Percentiles rank a stretch among this genome's conserved stretches.
phyloP scores from a whole-genome alignment of 2,888 invertebrate species.

The Ichneumon xanthorius region DNA sequence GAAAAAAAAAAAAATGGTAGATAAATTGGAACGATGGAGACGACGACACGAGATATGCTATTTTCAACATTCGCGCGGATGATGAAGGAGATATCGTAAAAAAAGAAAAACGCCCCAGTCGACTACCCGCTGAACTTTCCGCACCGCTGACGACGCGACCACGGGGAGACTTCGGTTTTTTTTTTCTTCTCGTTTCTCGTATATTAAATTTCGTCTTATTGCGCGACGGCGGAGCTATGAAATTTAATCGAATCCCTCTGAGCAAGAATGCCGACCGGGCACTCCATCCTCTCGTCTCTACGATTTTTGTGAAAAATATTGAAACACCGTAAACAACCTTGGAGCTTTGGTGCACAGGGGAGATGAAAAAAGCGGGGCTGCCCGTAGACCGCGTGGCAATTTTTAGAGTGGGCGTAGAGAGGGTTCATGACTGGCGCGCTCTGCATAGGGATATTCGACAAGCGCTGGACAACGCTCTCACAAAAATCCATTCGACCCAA shows the following conservation, averaged over 20 bases:
- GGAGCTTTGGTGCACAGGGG: not conserved
- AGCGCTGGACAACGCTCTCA: too few relatives aligned
- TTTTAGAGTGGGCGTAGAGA: too few relatives aligned
- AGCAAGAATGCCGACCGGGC: not conserved
- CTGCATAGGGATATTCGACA: too few relatives aligned
- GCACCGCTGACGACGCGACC: constrained; percentile 1
- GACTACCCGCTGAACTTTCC: not conserved
- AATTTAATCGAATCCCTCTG: constrained; percentile 34
- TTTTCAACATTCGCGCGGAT: not conserved
- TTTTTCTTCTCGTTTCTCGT: constrained; percentile 8
- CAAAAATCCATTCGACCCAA: too few relatives aligned
- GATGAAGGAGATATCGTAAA: not conserved
- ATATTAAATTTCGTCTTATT: constrained; percentile 29
- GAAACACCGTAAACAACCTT: not conserved
- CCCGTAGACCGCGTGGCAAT: too few relatives aligned
- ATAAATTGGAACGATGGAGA: too few relatives aligned
- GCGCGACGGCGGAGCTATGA: constrained; percentile 6
- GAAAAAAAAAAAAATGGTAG: not conserved
- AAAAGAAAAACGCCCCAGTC: not conserved
- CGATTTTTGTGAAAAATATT: not conserved
- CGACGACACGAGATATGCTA: too few relatives aligned
- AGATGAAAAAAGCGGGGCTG: not conserved
- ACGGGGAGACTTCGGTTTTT: not conserved
- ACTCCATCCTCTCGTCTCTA: not conserved
- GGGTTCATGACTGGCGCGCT: too few relatives aligned